Base-by-base conservation (phyloP, 2,888 invertebrate genomes). In the Pilophorus perplexus region DNA sequence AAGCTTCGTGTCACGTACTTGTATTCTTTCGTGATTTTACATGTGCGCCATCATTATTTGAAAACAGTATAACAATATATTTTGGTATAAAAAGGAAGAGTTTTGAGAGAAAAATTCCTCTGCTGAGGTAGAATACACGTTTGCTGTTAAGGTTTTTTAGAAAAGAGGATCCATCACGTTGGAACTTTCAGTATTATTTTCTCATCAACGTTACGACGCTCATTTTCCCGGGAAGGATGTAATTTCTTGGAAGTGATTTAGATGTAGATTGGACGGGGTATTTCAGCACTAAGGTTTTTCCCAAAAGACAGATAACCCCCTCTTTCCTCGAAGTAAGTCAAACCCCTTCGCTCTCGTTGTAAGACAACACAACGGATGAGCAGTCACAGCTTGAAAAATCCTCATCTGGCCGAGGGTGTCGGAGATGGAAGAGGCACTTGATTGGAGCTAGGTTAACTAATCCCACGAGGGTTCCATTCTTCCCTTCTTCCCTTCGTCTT, bases 361-460 rank as follows among this genome's bases (percentile, higher is more conserved):
- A 42, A 42, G 42, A 42, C 42, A 42, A 42, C 14, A 42, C 37
- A 55, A 55, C 55, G 55, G 55, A 55, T 55, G 55, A 55, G 55
- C 37, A 40, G 55, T 23, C 55, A 16, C 1, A 18, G 55, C 18
- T 38, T 55, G 55, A 55, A 55, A 55, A 55, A 55, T 55, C 12
- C 55, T 40, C 55, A 55, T 40, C 55, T 40, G 55, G 55, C 52
- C 52, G 52, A 28, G 52, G 52, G 52, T 52, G 52, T 52, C 52
- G 52, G 52, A 52, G 52, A 52, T 52, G 52, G 52, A 52, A 52
- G 52, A 52, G 52, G 52, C 52, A 59, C 59, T 59, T 59, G 59
- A 59, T 59, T 59, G 59, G 59, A 59, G 59, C 42, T 59, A 40
- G 42, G 42, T 42, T 59, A 59, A 59, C 59, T 59, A 59, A 59